Evolutionary conservation across 2,888 invertebrate genomes (phyloP), one percentile per base, ranked within the genome.

Genomic region (Cylloceria caligata): DNA sequence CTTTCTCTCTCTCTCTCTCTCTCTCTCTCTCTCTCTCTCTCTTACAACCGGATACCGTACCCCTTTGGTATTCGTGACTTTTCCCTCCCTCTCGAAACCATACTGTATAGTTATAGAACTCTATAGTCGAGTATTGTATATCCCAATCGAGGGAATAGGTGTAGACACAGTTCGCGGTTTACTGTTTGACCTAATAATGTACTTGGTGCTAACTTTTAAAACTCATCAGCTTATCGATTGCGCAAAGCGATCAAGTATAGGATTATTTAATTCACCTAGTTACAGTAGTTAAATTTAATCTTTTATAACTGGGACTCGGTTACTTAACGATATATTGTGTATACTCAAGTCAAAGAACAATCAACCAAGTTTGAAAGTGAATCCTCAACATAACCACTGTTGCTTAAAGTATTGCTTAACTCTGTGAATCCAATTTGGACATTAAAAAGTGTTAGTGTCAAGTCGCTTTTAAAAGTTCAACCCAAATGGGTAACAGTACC

Each of bases 121-220:
- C 36, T 9, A 52, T 52, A 39, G 30, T 57, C 55, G 55, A 57
- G 55, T 19, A 30, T 60, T 47, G 45, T 11, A 34, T 42, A 68
- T 67, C 30, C 21, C 24, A 34, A 36, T 42, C 45, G 62, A 19
- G 69, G n/a, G 62, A 57, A 64, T 39, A 65, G 39, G 19, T 16
- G 30, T 9, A 60, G 13, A 49, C 67, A 65, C 65, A 42, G 47
- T 62, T 60, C 64, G 34, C 39, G 57, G 27, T 19, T 72, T 45
- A 45, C 45, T 39, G 39, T 60, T 82, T 78, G 78, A 75, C 81
- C 78, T 60, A 74, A 78, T 75, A 79, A 60, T 39, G 62, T 27
- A 52, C 47, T 42, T 45, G 68, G 62, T 69, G 16, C 39, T 16
- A 73, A 74, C 65, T 69, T 47, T 27, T 36, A 64, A 78, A 74